Base-by-base conservation (phyloP, 2,888 invertebrate genomes). In the Drosophila anomalata region DNA sequence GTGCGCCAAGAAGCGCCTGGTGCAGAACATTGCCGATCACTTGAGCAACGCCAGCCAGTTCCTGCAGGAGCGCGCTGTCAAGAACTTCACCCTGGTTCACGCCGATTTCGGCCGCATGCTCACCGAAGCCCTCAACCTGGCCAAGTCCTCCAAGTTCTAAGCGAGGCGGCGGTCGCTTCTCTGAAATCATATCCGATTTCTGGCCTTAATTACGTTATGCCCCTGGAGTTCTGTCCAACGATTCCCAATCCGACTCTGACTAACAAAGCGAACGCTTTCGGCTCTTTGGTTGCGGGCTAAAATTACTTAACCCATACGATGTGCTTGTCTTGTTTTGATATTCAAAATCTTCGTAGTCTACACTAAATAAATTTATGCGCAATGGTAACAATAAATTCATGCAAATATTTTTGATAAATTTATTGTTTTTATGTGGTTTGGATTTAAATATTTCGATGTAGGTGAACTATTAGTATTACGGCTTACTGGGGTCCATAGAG, bases 61-160 rank as follows among this genome's bases (percentile, higher is more conserved):
- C 91, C 95, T 99, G 84, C 97, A 97, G 92, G 96, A 96, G 88
- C 94, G 98, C 73, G 96, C 96, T 4, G 94, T 98, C 33, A 95
- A 95, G 88, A 96, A 97, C 91, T 98, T 98, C 90, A 92, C 94
- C 11, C 94, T 96, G 88, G 96, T 96, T 0, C 96, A 97, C 90
- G 93, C 95, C 2, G 96, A 96, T 54, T 94, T 97, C 68, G 98
- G 98, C 9, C 94, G 93, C 78, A 93, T 94, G 90, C 92, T 98
- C 12, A 94, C 94, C 5, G 94, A 95, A 44, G 94, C 94, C 0
- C 92, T 96, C 31, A 93, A 94, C 14, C 92, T 92, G 90, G 93
- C 93, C 79, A 93, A 93, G 73, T 93, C 94, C 65, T 93, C 94
- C 47, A 94, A 94, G 81, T 92, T 94, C 89, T 94, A 94, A 93